Evolutionary conservation across 2,113 vertebrate genomes (phyloP).

Genomic region (Halichoeres trimaculatus): DNA sequence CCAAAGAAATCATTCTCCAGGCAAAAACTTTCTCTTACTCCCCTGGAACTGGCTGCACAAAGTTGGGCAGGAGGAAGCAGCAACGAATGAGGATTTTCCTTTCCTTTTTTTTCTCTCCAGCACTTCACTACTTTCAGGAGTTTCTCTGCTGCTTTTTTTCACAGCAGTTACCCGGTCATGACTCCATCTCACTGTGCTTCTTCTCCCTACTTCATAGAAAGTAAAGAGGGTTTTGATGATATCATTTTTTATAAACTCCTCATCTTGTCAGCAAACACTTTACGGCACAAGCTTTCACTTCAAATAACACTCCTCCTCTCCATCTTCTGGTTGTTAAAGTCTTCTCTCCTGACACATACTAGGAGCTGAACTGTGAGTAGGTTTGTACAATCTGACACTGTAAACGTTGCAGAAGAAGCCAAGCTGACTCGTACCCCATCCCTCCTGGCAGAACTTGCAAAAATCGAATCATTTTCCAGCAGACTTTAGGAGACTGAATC

Average conservation of each 20-base stretch:
- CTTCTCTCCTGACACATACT: neutral
- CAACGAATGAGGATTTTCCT: neutral
- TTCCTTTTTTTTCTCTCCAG: neutral
- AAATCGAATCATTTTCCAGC: slow-evolving; percentile 31
- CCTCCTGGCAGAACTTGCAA: slow-evolving; percentile 19
- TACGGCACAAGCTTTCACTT: neutral
- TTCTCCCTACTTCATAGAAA: neutral
- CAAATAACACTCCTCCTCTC: slow-evolving; percentile 11
- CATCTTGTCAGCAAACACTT: neutral
- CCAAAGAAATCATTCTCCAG: slow-evolving; percentile 24
- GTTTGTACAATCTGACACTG: neutral
- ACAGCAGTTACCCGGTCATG: slow-evolving; percentile 18
- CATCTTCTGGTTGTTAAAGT: neutral
- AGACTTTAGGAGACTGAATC: slow-evolving; percentile 39
- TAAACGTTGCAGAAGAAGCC: slow-evolving; percentile 10
- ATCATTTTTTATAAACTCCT: neutral
- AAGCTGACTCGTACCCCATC: slow-evolving; percentile 15
- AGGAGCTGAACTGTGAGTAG: neutral
- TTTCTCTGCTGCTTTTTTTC: neutral
- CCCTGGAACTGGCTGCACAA: slow-evolving; percentile 6
- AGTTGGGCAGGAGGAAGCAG: neutral
- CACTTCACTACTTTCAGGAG: neutral
- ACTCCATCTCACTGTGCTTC: neutral
- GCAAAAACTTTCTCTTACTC: slow-evolving; percentile 21
- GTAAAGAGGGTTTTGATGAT: neutral